Evolutionary conservation across 1,140 invertebrate genomes (phyloP), one percentile per base, ranked within the genome.

Genomic region (Phthorimaea operculella): DNA sequence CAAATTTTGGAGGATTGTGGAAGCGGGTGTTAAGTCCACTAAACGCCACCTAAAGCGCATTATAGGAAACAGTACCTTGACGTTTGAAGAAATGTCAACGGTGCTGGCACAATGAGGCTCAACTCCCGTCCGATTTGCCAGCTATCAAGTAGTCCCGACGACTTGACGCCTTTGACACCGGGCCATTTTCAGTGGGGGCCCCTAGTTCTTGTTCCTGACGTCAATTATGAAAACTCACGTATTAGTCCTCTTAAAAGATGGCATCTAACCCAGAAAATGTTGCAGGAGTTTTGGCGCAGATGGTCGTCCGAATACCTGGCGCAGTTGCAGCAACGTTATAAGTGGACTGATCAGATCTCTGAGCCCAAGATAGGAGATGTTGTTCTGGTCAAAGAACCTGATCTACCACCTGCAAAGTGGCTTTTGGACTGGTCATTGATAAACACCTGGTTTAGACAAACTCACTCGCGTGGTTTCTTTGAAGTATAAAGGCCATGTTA

Each of bases 111-210:
- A 49, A 18, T n/a, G 47, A 49, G 47, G 47, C 18, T 49, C 9
- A 80, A 73, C 55, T 72, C 64, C 4, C 8, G 53, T 9, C 53
- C 53, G 8, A 47, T 54, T 5, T 54, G 42, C 1, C 39, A 33
- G 42, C 3, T 52, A 64, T 9, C 66, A 58, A 3, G 10, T 68
- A 0, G 72, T 54, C 53, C 57, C 0, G 48, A 53, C 28, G 67
- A 74, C 18, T 16, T 55, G 9, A 42, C 49, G 14, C 33, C 47
- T 49, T n/a, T 49, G 14, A 49, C 47, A 39, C 54, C 54, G 1
- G 66, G 62, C 11, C 75, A 79, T 57, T 79, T 79, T 36, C 51
- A 76, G 8, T 72, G 76, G 4, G 51, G 55, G 33, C 66, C 72
- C 6, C 39, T 74, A 11, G 60, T 53, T 7, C 15, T 56, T 5